Evolutionary conservation across 92 coral and sea anemone species (phyloP).

Genomic region (Zoanthus solanderi): DNA sequence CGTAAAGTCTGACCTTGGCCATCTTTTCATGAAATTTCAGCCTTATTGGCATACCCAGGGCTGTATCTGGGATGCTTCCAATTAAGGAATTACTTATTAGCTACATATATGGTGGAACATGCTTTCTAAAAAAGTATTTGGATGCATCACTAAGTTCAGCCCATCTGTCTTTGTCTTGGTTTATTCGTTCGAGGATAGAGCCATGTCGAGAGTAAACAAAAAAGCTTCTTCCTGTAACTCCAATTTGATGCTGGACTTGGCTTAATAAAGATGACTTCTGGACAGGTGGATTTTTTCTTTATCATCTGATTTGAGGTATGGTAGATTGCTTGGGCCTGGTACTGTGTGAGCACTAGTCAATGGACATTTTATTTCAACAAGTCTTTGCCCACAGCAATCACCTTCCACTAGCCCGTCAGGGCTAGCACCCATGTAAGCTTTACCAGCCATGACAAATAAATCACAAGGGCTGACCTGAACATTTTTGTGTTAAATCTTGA

Average conservation of each 20-base stretch:
- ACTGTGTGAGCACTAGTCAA: neutral
- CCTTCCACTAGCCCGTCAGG: neutral
- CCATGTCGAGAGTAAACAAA: conserved; percentile 60
- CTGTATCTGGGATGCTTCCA: neutral
- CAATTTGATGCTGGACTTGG: conserved; percentile 60
- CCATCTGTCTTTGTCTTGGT: conserved; percentile 54
- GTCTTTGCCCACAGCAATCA: neutral
- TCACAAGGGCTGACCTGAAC: conserved; percentile 52
- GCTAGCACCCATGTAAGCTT: conserved; percentile 1
- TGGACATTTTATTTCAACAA: neutral
- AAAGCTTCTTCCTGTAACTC: conserved; percentile 52
- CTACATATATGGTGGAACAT: conserved; percentile 32
- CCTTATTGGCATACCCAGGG: neutral
- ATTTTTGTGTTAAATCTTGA: conserved; percentile 44
- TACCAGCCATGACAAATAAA: conserved; percentile 13
- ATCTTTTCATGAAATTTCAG: too few relatives aligned
- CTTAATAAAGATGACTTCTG: conserved; percentile 58
- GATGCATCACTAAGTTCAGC: conserved; percentile 33
- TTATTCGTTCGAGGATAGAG: conserved; percentile 55
- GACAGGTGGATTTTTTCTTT: conserved; percentile 4
- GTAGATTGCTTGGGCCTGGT: neutral
- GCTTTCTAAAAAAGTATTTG: conserved; percentile 52
- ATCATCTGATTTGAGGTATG: neutral
- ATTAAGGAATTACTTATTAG: neutral
- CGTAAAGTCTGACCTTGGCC: too few relatives aligned